Evolutionary conservation across 2,888 invertebrate genomes (phyloP), one percentile per base, ranked within the genome.

Genomic region (Psylliodes chrysocephalus): DNA sequence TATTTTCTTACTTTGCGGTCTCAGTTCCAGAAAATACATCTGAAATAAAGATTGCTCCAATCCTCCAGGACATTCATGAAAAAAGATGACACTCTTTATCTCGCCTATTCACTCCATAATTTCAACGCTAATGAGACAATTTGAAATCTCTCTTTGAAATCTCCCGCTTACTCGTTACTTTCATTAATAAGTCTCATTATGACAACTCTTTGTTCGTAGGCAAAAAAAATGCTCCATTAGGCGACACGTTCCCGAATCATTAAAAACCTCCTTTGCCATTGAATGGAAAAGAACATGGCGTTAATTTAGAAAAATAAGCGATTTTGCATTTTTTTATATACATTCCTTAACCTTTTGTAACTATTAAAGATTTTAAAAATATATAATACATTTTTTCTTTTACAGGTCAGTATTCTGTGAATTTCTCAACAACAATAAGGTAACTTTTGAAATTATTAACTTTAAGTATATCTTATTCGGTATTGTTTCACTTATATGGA

Each of bases 41-140:
- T 49, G 2, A 30, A 47, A 18, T 59, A 49, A 49, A 49, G 35
- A 49, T 25, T 25, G 35, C 25, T 30, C 22, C 30, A 19, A 10
- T 46, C 22, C 18, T 46, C 18, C 2, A 49, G 22, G 33, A 59
- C 25, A 49, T 49, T 49, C 15, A 25, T 59, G 38, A 15, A 49
- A 57, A 49, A 28, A 59, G 35, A 49, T 40, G 28, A 51, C 49
- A 59, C 38, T 57, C 38, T 40, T 40, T 51, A 10, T 49, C 22
- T 51, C 30, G 19, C 35, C 47, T 44, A 71, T 69, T 69, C 68
- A 69, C 66, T 69, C 67, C 64, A 69, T 69, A 71, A 71, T 71
- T 63, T 60, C 65, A 47, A 66, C 60, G 61, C 68, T 71, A 71
- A 71, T 71, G 69, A 71, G 69, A 71, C 71, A 71, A 71, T 69